Evolutionary conservation across 2,888 invertebrate genomes (phyloP).

Genomic region (Agonopterix arenella): DNA sequence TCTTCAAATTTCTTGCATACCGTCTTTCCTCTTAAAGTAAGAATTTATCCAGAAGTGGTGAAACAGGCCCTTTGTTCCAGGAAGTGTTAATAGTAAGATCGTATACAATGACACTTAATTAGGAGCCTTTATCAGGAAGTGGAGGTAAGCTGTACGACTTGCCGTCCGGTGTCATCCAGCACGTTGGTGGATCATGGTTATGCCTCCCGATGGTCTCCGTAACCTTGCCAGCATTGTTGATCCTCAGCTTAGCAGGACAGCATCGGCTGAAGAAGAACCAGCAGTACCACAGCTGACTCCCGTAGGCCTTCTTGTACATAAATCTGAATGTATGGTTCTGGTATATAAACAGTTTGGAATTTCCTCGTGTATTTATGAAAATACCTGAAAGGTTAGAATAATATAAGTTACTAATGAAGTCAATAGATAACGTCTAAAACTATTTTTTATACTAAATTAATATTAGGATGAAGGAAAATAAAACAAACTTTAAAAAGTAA

Average conservation of each 20-base stretch:
- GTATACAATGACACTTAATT: too few relatives aligned
- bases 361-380: conserved; percentile 69
- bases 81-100: too few relatives aligned
- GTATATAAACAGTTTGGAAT: conserved; percentile 68
- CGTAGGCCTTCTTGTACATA: conserved; percentile 71
- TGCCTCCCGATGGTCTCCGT: conserved; percentile 67
- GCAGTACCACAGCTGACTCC: conserved; percentile 71
- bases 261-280: conserved; percentile 72
- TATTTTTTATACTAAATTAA: background rate
- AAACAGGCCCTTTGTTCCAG: too few relatives aligned
- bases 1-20: too few relatives aligned
- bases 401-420: background rate
- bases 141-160: conserved; percentile 65
- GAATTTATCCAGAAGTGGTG: too few relatives aligned
- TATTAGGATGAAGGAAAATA: conserved; percentile 31
- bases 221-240: conserved; percentile 63
- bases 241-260: conserved; percentile 64
- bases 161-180: conserved; percentile 72
- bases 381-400: conserved; percentile 56
- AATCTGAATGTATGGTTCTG: conserved; percentile 72
- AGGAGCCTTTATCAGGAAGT: conserved; percentile 35
- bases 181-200: conserved; percentile 68
- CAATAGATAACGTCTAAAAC: background rate
- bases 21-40: too few relatives aligned
- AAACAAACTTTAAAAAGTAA: conserved; percentile 17